These are phyloP conservation scores for Oxygymnocypris stewartii DNA, from an alignment of 2,113 vertebrate species.

Conservation along the genomic window DNA sequence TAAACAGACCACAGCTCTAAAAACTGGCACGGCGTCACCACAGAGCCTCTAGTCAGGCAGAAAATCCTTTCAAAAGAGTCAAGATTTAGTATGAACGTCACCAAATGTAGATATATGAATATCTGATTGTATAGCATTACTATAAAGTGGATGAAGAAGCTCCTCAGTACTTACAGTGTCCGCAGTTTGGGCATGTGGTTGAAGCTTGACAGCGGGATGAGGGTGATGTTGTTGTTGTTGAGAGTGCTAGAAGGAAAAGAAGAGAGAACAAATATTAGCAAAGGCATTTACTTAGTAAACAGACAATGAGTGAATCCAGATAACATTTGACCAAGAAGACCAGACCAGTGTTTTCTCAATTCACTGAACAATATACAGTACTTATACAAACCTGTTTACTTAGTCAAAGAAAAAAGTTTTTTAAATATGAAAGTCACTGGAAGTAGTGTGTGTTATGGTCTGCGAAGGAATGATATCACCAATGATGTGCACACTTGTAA, in stretches of 20 bases:
- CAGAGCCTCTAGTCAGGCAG: slow-evolving; percentile 9
- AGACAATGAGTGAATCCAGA: neutral
- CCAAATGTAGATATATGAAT: slow-evolving; percentile 28
- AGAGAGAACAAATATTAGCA: slow-evolving; percentile 38
- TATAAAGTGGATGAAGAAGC: neutral
- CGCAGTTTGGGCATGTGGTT: slow-evolving; percentile 99
- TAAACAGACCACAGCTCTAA: slow-evolving; percentile 24
- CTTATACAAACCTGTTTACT: neutral
- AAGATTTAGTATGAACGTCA: neutral
- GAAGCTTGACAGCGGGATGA: slow-evolving; percentile 97
- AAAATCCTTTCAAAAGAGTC: slow-evolving; percentile 36
- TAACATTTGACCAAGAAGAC: neutral
- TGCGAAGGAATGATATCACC: slow-evolving; percentile 74
- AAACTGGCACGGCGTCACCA: slow-evolving; percentile 54
- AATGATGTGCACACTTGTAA: slow-evolving; percentile 61
- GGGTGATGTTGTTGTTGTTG: slow-evolving; percentile 99
- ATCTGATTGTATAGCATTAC: slow-evolving; percentile 43
- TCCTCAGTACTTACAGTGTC: slow-evolving; percentile 88
- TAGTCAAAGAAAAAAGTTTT: neutral
- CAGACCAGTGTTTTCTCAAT: neutral
- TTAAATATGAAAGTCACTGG: neutral
- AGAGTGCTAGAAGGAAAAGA: slow-evolving; percentile 82
- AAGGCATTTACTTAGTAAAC: neutral
- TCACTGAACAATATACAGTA: too few relatives aligned
- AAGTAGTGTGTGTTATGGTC: neutral